phyloP scores from a whole-genome alignment of 2,113 vertebrate species.

The Recurvirostra avosetta region DNA sequence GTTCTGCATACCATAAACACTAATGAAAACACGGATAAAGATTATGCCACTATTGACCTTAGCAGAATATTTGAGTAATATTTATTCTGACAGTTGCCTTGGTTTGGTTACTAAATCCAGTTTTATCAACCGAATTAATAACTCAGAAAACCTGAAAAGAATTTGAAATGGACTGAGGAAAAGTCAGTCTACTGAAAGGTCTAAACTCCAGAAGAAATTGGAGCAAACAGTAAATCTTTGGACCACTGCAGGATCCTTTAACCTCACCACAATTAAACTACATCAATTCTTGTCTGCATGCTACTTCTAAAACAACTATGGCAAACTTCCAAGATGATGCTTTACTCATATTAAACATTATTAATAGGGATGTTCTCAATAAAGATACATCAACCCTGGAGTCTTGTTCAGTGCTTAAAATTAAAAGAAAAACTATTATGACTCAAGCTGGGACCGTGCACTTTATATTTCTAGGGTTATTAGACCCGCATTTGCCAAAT shows the following conservation, averaged over 20 bases:
- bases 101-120: neutral
- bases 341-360: neutral
- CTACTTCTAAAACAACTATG: neutral
- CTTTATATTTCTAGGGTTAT: neutral
- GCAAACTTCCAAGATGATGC: neutral
- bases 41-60: neutral
- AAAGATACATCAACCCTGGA: neutral
- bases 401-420: neutral
- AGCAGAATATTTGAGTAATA: neutral
- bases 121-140: neutral
- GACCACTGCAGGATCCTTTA: neutral
- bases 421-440: neutral
- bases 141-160: neutral
- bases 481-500: neutral
- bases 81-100: neutral
- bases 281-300: neutral
- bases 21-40: neutral
- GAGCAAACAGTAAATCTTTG: neutral
- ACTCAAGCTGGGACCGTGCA: neutral
- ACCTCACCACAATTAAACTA: neutral
- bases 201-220: neutral
- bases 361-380: neutral
- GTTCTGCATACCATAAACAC: neutral
- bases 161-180: neutral
- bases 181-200: neutral